Base-by-base conservation (phyloP, 2,888 invertebrate species). In the Synanthedon andrenaeformis region DNA sequence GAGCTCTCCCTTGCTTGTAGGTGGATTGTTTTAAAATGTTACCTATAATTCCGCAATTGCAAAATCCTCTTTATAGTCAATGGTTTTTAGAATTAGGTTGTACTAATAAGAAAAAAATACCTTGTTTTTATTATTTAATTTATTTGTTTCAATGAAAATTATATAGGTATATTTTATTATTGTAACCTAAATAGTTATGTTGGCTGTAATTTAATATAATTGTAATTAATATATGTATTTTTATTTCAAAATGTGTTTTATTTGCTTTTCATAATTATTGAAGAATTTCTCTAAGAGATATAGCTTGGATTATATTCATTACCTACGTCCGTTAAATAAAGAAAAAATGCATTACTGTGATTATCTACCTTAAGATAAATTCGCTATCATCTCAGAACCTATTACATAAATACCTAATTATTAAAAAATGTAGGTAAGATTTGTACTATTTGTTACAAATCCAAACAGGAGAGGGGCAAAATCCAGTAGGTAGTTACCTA, bases 201-300 rank as follows among this genome's bases (percentile, higher is more conserved):
- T 85, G 86, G 87, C 85, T 86, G 83, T 85, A 85, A 83, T 85
- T 87, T 84, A 87, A 88, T 82, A 87, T 87, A 82, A 82, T 87
- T 86, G 86, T 88, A 84, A 86, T 84, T 86, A 88, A 88, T 88
- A 88, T 87, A 88, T 88, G 88, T 88, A 88, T 88, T 88, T 88
- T 88, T 88, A 88, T 88, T 88, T 88, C 85, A 74, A 68, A 59
- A 54, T 67, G 63, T 66, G 62, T 76, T 83, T 83, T 74, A 74
- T 76, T 79, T 49, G n/a, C 11, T 14, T 12, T 6, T 23, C 23
- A 23, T 23, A 4, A 28, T 28, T 8, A 28, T 28, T 28, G 6
- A 28, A 28, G 28, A 28, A 2, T 28, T 28, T 28, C 28, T 28
- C 28, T 28, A 28, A 28, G 28, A 28, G 5, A 28, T 28, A 28